Evolutionary conservation across 2,797 vertebrate genomes (phyloP), one percentile per base, ranked within the genome.

Genomic region (Florisuga fusca): DNA sequence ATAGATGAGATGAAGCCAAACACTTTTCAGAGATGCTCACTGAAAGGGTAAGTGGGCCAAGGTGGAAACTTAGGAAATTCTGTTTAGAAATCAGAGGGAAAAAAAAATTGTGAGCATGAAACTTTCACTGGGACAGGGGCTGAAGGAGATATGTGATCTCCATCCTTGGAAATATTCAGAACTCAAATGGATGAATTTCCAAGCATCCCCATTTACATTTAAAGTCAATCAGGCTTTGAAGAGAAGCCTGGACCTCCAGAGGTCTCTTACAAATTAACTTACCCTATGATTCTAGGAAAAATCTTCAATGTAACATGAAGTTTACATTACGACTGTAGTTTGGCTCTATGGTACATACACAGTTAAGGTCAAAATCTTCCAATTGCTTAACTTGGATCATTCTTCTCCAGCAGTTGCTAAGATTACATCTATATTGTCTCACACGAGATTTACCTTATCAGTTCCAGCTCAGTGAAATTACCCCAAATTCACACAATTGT

Each of bases 31-130:
- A 92, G 38, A 33, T 50, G 45, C 31, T 51, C 45, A 36, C 2
- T 58, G 74, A 55, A 66, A 84, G 74, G 58, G 48, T 25, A n/a
- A 69, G 74, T 2, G 1, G 38, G 50, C 4, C 14, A 27, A 71
- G 79, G 53, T 1, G 29, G 45, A 59, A 89, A 84, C 22, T 36
- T 2, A 4, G n/a, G 57, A 53, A 83, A 87, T 54, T 84, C 33
- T 75, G 14, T 41, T 43, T 12, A 61, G 14, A 71, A 76, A 63
- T 12, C 6, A 63, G 15, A 11, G 10, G 18, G 18, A 5, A 5
- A n/a, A 22, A 21, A 4, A 4, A 51, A 46, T 9, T 0, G 1
- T 2, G 2, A 55, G 4, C 6, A 50, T 11, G 18, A 80, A 33
- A 63, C 57, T 31, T 59, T 38, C 36, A 29, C 20, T 54, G 19